Evolutionary conservation across 53 echinoderm and acorn worm species (phyloP), one percentile per base, ranked within the genome.

Genomic region (Actinopyga echinites): DNA sequence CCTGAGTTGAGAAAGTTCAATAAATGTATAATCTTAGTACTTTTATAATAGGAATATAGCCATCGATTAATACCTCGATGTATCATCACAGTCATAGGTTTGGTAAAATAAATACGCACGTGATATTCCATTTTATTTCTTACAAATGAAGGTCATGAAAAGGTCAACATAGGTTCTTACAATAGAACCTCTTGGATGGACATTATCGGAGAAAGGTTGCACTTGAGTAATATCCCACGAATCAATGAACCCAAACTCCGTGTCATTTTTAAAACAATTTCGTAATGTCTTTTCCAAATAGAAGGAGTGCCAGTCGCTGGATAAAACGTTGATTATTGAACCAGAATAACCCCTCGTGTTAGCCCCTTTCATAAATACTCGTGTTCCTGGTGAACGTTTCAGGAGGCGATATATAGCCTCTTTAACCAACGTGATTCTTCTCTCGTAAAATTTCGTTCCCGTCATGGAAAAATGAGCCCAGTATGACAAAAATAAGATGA

Each of bases 381-480:
- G 3, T 1, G 71, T 71, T 71, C 22, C 43, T 49, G 49, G 49
- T 21, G 71, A 37, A 9, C 71, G 31, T 1, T 30, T 23, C 13
- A 71, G 45, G 12, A 71, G 26, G 20, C 71, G 71, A 22, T 71
- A 24, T 4, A 71, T 24, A 11, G 71, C 71, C 20, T 71, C 71
- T 8, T 44, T 38, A 2, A 71, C 42, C 24, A 44, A 22, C 21
- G 13, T 26, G 7, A 71, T 40, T 32, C 71, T 40, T 23, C 2
- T 71, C 28, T 71, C 28, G 22, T 71, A 71, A 25, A 40, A 71
- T 11, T 44, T 4, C 43, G 28, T 43, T 8, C 71, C 71, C 15
- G 24, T 6, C 71, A 71, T 71, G 2, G 71, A 42, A 44, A 71
- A 71, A 71, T 71, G 71, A 6, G 71, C 71, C 71, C 71, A 71